Base-by-base conservation (phyloP, 2,888 invertebrate genomes). In the Hedya salicella region DNA sequence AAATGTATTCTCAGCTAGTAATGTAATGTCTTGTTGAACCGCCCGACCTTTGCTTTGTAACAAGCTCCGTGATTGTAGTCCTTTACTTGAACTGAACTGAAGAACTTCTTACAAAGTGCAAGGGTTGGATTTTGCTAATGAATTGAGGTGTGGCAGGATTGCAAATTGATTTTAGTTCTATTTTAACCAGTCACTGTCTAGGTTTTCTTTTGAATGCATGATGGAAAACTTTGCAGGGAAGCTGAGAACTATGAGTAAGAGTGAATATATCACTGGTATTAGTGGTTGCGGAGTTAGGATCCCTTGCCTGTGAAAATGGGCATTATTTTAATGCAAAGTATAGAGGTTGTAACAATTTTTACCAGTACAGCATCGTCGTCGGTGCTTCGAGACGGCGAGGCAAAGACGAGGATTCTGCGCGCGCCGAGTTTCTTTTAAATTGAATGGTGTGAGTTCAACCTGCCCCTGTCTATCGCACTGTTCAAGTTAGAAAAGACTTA, bases 281-380 rank as follows among this genome's bases (percentile, higher is more conserved):
- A 83, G 88, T 79, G 90, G 85, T 86, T 85, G 89, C 84, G 91
- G 82, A 86, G 90, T 88, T 90, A 88, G 91, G 89, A 91, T 91
- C 91, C 92, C 91, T 92, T 92, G 92, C 93, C 93, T 93, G 93
- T 94, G 95, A 95, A 95, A 95, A 95, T 95, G 95, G 95, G 95
- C 96, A 96, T 96, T 96, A 96, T 94, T 96, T 96, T 96, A 95
- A 95, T 96, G 96, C 96, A 96, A 96, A 96, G 96, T 96, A 96
- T 96, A 96, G 96, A 96, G 95, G 95, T 96, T 95, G 95, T 95
- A 95, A 92, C 89, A 86, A 82, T 91, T 88, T 88, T 83, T 91
- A 89, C 82, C 81, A 81, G 91, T 91, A 81, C 87, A 88, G 88
- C 78, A 82, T 86, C 87, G 87, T 87, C 90, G 89, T 85, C 81